Percentiles rank a stretch among this genome's conserved stretches.
These are phyloP conservation scores for Acholoe squamosa DNA, from an alignment of 2,888 invertebrate genomes.

Conservation along the genomic window DNA sequence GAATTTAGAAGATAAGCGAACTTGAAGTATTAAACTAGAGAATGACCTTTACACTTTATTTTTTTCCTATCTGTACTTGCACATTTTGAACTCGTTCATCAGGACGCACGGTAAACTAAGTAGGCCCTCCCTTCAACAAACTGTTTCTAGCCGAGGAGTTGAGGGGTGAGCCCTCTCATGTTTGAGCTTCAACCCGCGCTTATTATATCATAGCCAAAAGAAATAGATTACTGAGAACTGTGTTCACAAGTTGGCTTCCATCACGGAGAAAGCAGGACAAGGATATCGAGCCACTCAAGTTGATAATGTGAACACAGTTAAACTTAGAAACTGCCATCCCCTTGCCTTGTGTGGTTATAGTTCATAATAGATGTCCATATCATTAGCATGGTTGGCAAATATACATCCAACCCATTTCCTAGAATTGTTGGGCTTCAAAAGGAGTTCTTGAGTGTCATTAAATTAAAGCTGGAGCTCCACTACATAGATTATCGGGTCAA, in stretches of 20 bases:
- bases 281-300: not conserved
- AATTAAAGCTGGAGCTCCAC: too few relatives aligned
- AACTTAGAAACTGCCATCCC: not conserved
- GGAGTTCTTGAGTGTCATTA: too few relatives aligned
- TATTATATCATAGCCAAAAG: not conserved
- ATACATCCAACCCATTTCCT: too few relatives aligned
- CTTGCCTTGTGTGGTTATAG: too few relatives aligned
- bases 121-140: not conserved
- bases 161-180: slow-evolving; percentile 18
- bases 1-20: too few relatives aligned
- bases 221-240: not conserved
- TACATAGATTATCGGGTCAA: too few relatives aligned
- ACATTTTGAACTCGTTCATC: not conserved
- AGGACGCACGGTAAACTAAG: slow-evolving; percentile 1
- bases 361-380: too few relatives aligned
- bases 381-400: too few relatives aligned
- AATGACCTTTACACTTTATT: not conserved
- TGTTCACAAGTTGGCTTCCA: not conserved
- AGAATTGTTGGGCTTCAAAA: too few relatives aligned
- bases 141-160: not conserved
- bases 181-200: not conserved
- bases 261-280: not conserved
- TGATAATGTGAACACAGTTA: not conserved
- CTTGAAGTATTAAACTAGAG: not conserved
- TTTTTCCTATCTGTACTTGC: slow-evolving; percentile 11